Evolutionary conservation across 2,888 invertebrate genomes (phyloP).

Genomic region (Malacosoma neustria): DNA sequence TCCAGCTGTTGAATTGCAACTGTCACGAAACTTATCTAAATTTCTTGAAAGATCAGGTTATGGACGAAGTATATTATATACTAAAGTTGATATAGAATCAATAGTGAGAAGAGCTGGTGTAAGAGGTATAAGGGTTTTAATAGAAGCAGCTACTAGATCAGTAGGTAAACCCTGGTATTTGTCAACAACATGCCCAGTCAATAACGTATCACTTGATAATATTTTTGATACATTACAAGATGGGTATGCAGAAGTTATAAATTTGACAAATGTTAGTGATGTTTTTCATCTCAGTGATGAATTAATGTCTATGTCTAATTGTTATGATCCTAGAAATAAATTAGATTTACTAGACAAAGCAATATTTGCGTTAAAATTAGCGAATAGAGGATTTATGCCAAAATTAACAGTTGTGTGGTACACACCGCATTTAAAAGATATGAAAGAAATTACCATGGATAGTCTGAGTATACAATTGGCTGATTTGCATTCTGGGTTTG

Average conservation of each 20-base stretch:
- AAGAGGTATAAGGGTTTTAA: slow-evolving; percentile 87
- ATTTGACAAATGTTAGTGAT: slow-evolving; percentile 81
- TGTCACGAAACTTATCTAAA: slow-evolving; percentile 80
- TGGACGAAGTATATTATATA: slow-evolving; percentile 82
- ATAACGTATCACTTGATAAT: slow-evolving; percentile 84
- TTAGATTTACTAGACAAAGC: slow-evolving; percentile 81
- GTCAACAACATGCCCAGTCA: slow-evolving; percentile 71
- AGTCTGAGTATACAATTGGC: slow-evolving; percentile 80
- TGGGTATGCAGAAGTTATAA: slow-evolving; percentile 81
- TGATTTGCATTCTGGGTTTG: slow-evolving; percentile 81
- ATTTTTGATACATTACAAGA: slow-evolving; percentile 80
- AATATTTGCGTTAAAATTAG: slow-evolving; percentile 71
- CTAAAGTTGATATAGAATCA: slow-evolving; percentile 78
- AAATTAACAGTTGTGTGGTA: slow-evolving; percentile 81
- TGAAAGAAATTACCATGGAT: slow-evolving; percentile 60
- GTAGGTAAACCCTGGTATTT: slow-evolving; percentile 90
- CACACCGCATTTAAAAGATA: slow-evolving; percentile 73
- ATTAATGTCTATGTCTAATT: slow-evolving; percentile 80
- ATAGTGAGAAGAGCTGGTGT: slow-evolving; percentile 83
- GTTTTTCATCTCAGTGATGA: slow-evolving; percentile 87
- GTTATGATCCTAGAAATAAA: slow-evolving; percentile 81
- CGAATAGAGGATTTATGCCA: slow-evolving; percentile 73
- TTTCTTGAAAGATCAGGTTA: slow-evolving; percentile 88
- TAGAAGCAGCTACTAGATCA: slow-evolving; percentile 92
- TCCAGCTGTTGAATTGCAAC: slow-evolving; percentile 90